phyloP scores from a whole-genome alignment of 2,888 invertebrate species.

The Holacanthella duospinosa region DNA sequence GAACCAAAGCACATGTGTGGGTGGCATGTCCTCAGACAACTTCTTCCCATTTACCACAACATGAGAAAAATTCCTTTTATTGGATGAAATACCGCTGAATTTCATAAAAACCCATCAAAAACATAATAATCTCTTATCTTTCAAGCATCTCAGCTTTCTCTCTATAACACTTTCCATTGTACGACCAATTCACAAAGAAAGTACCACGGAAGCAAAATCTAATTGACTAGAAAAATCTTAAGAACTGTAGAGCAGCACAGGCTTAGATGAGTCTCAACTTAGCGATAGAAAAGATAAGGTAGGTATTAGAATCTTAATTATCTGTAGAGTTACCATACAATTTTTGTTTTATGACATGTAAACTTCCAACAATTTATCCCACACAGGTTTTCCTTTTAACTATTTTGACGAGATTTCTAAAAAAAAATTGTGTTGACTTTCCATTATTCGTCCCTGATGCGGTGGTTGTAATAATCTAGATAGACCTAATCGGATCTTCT shows the following conservation, averaged over 20 bases:
- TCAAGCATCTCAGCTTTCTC: not conserved
- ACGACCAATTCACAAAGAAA: too few species aligned
- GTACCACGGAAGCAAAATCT: too few species aligned
- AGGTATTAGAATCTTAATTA: too few species aligned
- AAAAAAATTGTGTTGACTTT: not conserved
- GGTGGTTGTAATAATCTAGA: not conserved
- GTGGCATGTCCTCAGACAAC: not conserved
- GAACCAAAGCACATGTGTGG: not conserved
- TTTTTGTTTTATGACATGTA: too few species aligned
- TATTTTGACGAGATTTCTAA: not conserved
- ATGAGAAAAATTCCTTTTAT: not conserved
- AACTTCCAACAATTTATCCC: not conserved
- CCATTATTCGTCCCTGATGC: too few species aligned
- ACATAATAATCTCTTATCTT: constrained; percentile 3
- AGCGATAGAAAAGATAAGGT: too few species aligned
- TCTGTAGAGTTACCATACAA: too few species aligned
- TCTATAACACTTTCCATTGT: too few species aligned
- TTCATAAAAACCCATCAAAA: constrained; percentile 4
- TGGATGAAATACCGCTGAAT: not conserved
- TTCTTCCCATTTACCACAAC: not conserved
- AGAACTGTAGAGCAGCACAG: too few species aligned
- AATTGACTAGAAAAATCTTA: too few species aligned
- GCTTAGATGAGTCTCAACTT: too few species aligned
- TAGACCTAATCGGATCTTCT: not conserved
- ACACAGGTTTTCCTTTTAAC: not conserved